Conservation (phyloP, 2,797 vertebrate genomes). For the Eidolon dupreanum region DNA sequence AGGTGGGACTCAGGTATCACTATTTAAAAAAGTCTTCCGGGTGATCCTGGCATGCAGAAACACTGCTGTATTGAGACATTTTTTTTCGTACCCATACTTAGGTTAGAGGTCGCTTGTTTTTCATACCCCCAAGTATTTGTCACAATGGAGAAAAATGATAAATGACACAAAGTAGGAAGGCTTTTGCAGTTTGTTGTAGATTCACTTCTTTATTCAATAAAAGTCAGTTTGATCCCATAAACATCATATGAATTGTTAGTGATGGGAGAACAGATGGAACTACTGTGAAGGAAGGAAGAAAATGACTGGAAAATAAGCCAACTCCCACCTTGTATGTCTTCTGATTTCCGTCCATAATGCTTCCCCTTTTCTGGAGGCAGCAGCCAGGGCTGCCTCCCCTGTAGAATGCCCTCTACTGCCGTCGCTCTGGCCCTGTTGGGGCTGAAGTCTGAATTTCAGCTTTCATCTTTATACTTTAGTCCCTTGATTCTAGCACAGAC, state of each 20-base stretch:
- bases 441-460: neutral
- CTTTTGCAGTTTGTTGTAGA: conserved; percentile 34
- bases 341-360: neutral
- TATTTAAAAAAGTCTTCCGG: neutral
- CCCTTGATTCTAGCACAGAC: conserved; percentile 3
- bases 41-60: neutral
- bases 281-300: neutral
- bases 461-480: neutral
- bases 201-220: conserved; percentile 32
- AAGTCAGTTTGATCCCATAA: conserved; percentile 45
- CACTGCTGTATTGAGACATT: neutral
- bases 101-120: neutral
- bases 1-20: neutral
- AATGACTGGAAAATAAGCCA: neutral
- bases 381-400: neutral
- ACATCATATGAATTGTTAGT: neutral
- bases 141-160: conserved; percentile 1
- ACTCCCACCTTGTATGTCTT: neutral
- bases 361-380: neutral
- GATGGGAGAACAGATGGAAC: neutral
- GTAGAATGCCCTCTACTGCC: fast-evolving
- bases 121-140: neutral
- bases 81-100: neutral
- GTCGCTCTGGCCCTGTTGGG: too few species aligned
- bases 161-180: neutral